These are phyloP conservation scores for Anseranas semipalmata DNA, from an alignment of 2,113 vertebrate species.

Conservation along the genomic window DNA sequence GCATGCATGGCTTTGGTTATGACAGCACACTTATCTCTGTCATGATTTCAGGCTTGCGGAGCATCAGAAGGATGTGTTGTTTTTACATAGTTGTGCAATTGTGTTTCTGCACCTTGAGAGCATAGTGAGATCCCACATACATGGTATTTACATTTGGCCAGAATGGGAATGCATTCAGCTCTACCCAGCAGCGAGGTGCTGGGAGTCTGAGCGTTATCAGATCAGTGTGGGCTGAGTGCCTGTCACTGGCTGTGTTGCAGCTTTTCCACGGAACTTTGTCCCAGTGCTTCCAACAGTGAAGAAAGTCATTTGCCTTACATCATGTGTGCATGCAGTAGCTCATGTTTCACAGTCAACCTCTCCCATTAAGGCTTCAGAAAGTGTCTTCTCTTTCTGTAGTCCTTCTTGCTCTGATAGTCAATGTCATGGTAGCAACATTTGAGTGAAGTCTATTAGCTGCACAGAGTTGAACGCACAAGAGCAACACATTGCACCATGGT, in stretches of 20 bases:
- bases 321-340: background rate
- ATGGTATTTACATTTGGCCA: background rate
- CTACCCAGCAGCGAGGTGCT: background rate
- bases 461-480: background rate
- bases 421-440: background rate
- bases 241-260: background rate
- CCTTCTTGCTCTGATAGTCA: background rate
- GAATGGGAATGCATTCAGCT: background rate
- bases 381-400: background rate
- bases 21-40: background rate
- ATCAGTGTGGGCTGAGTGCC: background rate
- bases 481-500: background rate
- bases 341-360: background rate
- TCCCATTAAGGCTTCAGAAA: background rate
- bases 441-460: background rate
- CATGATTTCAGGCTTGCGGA: background rate
- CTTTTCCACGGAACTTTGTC: no score
- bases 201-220: background rate
- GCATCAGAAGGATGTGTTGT: background rate
- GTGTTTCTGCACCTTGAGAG: background rate
- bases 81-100: background rate
- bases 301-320: background rate
- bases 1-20: background rate
- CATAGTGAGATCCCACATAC: background rate
- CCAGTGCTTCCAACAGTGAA: background rate